Evolutionary conservation across 2,888 invertebrate genomes (phyloP).

Genomic region (Thereva nobilitata): DNA sequence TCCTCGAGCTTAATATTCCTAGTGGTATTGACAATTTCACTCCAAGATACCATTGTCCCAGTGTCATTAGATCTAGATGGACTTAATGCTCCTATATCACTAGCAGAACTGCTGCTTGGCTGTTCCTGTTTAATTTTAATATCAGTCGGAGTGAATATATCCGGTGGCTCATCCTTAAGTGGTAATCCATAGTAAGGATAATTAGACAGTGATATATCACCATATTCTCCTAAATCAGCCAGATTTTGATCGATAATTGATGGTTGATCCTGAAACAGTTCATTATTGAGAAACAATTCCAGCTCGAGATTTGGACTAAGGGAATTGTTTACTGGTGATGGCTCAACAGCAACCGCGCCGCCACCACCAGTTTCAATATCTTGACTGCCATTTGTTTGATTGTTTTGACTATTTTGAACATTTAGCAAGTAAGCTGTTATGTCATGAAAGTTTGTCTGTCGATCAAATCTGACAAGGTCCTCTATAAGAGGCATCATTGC

Average conservation of each 20-base stretch:
- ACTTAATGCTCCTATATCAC: conserved; percentile 45
- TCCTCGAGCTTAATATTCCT: conserved; percentile 31
- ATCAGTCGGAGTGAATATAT: conserved; percentile 49
- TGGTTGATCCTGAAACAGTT: conserved; percentile 51
- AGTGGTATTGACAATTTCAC: conserved; percentile 44
- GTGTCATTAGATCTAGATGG: conserved; percentile 13
- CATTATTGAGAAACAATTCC: conserved; percentile 54
- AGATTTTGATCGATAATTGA: conserved; percentile 64
- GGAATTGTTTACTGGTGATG: conserved; percentile 24
- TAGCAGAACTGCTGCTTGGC: conserved; percentile 52
- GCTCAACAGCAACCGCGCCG: conserved; percentile 43
- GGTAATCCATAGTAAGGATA: conserved; percentile 52
- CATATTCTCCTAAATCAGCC: conserved; percentile 64
- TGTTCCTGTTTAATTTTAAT: conserved; percentile 47
- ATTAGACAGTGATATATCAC: conserved; percentile 52
- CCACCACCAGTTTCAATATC: background rate
- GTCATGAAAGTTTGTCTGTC: conserved; percentile 65
- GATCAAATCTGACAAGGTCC: conserved; percentile 63
- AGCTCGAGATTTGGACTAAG: conserved; percentile 42
- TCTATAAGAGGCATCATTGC: conserved; percentile 58
- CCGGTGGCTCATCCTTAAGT: conserved; percentile 57
- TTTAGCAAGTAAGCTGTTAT: conserved; percentile 66
- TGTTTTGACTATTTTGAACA: conserved; percentile 55
- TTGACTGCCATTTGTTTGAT: conserved; percentile 46
- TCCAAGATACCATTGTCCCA: conserved; percentile 43